These are phyloP conservation scores for Anser brachyrhynchus DNA, from an alignment of 2,113 vertebrate genomes.

Conservation along the genomic window DNA sequence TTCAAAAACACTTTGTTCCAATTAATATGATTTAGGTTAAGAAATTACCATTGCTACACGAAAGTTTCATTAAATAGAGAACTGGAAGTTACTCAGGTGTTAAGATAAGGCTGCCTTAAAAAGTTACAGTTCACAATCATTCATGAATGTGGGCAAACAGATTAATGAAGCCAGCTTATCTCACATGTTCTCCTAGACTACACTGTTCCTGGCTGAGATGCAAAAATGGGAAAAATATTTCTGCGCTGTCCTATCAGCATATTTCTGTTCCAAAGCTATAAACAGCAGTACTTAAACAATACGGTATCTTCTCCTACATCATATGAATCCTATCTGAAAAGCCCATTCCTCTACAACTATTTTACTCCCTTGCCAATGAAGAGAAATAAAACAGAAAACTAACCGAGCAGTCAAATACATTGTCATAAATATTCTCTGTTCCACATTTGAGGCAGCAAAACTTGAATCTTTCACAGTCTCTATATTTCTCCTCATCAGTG, in stretches of 20 bases:
- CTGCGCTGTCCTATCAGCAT: conserved; percentile 18
- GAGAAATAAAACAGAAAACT: conserved; percentile 71
- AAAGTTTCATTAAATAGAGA: conserved; percentile 55
- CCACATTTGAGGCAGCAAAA: conserved; percentile 89
- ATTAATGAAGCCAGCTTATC: conserved; percentile 62
- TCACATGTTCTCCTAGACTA: conserved; percentile 6
- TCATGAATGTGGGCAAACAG: conserved; percentile 63
- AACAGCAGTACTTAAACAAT: conserved; percentile 18
- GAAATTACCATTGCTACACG: conserved; percentile 19
- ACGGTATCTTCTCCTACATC: conserved; percentile 30
- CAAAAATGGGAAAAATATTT: conserved; percentile 42
- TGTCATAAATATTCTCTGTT: conserved; percentile 92
- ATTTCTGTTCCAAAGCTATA: conserved; percentile 34
- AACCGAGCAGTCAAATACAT: conserved; percentile 90
- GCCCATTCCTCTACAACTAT: neutral
- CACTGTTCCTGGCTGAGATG: conserved; percentile 12
- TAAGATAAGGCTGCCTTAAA: conserved; percentile 69
- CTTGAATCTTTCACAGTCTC: conserved; percentile 91
- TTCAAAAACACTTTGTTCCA: conserved; percentile 68
- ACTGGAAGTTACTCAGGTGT: conserved; percentile 69
- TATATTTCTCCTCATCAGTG: conserved; percentile 94
- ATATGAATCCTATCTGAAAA: neutral
- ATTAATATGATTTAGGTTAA: conserved; percentile 76
- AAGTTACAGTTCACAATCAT: conserved; percentile 57
- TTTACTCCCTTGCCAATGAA: neutral